Conservation (phyloP, 1,140 invertebrate genomes). For the Lysiphlebus fabarum region DNA sequence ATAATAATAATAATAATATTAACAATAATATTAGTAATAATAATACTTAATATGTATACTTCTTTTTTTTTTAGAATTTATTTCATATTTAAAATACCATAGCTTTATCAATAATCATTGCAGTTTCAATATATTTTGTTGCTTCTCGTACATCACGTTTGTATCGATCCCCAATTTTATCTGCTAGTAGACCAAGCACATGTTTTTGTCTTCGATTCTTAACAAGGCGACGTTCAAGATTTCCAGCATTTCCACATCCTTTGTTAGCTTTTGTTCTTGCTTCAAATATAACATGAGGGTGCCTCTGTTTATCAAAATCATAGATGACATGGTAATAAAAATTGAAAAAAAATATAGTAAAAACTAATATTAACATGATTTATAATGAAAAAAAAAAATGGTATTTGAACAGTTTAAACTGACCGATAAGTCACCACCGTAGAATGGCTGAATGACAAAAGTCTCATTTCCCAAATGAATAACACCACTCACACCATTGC, state of each 20-base stretch:
- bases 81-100: constrained; percentile 61
- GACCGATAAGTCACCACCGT: constrained; percentile 93
- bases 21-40: not conserved
- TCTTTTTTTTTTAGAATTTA: not conserved
- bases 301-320: constrained; percentile 81
- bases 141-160: constrained; percentile 80
- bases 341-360: not conserved
- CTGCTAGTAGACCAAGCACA: constrained; percentile 55
- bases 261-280: constrained; percentile 82
- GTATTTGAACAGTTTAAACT: constrained; percentile 55
- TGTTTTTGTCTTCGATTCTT: constrained; percentile 66
- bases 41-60: too few species aligned
- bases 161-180: constrained; percentile 55
- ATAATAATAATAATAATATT: not conserved
- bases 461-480: constrained; percentile 96
- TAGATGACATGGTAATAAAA: constrained; percentile 32
- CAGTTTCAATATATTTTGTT: constrained; percentile 90
- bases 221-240: constrained; percentile 67
- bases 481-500: constrained; percentile 93
- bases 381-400: too few species aligned
- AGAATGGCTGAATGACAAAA: constrained; percentile 94
- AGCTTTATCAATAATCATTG: constrained; percentile 86
- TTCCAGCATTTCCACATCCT: constrained; percentile 80
- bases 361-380: not conserved
- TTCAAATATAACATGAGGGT: constrained; percentile 95